phyloP scores from a whole-genome alignment of 2,797 vertebrate genomes.

The Myotis vivesi region DNA sequence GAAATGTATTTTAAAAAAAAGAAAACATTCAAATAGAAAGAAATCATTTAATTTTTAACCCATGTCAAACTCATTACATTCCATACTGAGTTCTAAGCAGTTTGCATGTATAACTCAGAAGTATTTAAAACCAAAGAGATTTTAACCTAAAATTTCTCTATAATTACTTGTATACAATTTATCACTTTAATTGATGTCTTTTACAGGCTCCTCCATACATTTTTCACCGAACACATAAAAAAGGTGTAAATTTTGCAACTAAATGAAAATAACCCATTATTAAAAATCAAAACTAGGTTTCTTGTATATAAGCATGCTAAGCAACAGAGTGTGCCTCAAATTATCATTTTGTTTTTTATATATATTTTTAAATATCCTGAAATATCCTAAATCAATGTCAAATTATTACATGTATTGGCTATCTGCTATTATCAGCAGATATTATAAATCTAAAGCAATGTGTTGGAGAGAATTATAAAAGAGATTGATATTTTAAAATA shows the following conservation, averaged over 20 bases:
- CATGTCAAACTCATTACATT: neutral
- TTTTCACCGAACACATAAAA: neutral
- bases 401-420: neutral
- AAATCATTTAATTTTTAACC: conserved; percentile 10
- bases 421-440: neutral
- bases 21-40: neutral
- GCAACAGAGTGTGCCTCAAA: neutral
- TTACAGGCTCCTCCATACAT: neutral
- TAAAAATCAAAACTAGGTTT: neutral
- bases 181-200: neutral
- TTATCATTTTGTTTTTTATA: neutral
- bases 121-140: neutral
- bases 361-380: neutral
- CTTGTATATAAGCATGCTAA: neutral
- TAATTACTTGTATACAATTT: neutral
- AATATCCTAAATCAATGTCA: neutral
- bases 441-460: conserved; percentile 28
- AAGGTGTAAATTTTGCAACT: neutral
- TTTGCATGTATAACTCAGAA: neutral
- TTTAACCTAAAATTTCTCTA: conserved; percentile 14
- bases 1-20: too few species aligned
- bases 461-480: conserved; percentile 24
- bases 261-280: neutral
- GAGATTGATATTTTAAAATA: neutral
- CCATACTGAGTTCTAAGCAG: neutral